Percentiles rank a stretch among this genome's conserved stretches.
Evolutionary conservation across 2,888 invertebrate genomes (phyloP).

Genomic region (Drosophila merina): DNA sequence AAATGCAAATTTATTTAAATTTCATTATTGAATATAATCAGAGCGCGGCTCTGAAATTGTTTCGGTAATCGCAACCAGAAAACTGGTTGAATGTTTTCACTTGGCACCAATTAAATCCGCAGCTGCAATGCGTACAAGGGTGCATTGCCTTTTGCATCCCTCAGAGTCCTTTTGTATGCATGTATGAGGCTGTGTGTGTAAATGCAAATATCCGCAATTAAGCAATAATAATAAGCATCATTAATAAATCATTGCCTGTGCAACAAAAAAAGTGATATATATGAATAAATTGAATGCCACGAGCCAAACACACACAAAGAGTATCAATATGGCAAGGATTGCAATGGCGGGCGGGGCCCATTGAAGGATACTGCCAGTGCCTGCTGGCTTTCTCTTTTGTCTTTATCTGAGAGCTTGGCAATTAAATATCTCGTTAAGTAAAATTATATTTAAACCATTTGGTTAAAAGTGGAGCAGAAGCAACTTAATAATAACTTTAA

Average conservation of each 20-base stretch:
- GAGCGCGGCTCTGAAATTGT: conserved; percentile 31
- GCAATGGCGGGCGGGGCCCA: conserved; percentile 15
- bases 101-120: conserved; percentile 50
- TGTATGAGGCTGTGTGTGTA: conserved; percentile 7
- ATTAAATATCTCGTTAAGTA: conserved; percentile 48
- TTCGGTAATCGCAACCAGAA: conserved; percentile 42
- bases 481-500: too few species aligned
- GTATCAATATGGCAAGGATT: conserved; percentile 46
- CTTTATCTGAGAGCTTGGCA: conserved; percentile 45
- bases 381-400: conserved; percentile 29
- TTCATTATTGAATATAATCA: conserved; percentile 51
- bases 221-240: conserved; percentile 79
- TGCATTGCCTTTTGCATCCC: not conserved
- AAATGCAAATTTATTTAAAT: conserved; percentile 53
- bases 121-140: conserved; percentile 18
- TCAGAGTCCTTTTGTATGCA: not conserved
- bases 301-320: conserved; percentile 46
- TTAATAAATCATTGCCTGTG: conserved; percentile 71
- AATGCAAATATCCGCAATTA: conserved; percentile 73
- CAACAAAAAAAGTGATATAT: conserved; percentile 42
- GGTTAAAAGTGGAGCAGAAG: not conserved
- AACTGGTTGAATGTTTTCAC: conserved; percentile 44
- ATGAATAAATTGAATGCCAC: conserved; percentile 40
- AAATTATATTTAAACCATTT: conserved; percentile 2
- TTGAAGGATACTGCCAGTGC: conserved; percentile 36